Conservation (phyloP, 2,888 invertebrate species). For the Mycalesis mineus region DNA sequence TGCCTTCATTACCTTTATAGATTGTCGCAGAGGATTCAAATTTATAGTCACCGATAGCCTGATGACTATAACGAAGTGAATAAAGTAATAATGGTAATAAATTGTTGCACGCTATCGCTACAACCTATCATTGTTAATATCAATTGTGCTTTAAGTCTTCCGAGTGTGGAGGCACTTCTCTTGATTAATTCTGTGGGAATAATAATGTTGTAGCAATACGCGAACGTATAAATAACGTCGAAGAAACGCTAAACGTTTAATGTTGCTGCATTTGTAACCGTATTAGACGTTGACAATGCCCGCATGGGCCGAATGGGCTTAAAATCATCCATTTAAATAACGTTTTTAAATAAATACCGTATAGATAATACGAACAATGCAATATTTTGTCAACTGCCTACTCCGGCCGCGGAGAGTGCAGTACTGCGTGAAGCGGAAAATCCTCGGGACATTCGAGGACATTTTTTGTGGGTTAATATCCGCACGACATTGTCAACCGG, state of each 20-base stretch:
- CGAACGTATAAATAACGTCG: conserved; percentile 7
- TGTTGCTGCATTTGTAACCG: conserved; percentile 50
- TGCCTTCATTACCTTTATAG: conserved; percentile 77
- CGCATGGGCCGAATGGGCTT: conserved; percentile 68
- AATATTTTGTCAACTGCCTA: conserved; percentile 79
- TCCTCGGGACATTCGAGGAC: conserved; percentile 77
- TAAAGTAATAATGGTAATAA: conserved; percentile 70
- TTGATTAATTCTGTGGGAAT: conserved; percentile 21
- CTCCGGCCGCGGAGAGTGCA: conserved; percentile 71
- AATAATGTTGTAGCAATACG: conserved; percentile 22
- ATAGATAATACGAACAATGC: conserved; percentile 77
- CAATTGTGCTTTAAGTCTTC: conserved; percentile 26
- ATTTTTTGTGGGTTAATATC: conserved; percentile 78
- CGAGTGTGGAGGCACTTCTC: conserved; percentile 17
- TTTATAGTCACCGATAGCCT: conserved; percentile 71
- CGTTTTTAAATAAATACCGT: conserved; percentile 78
- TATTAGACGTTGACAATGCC: conserved; percentile 65
- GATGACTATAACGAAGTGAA: conserved; percentile 72
- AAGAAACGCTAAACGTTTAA: conserved; percentile 28
- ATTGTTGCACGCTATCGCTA: conserved; percentile 56
- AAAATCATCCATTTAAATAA: conserved; percentile 78
- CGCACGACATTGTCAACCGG: conserved; percentile 76
- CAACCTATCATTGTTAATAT: conserved; percentile 34
- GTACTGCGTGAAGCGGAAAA: conserved; percentile 77
- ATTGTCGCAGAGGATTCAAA: conserved; percentile 75